phyloP scores from a whole-genome alignment of 2,888 invertebrate species.

The Drosophila maculinotata region DNA sequence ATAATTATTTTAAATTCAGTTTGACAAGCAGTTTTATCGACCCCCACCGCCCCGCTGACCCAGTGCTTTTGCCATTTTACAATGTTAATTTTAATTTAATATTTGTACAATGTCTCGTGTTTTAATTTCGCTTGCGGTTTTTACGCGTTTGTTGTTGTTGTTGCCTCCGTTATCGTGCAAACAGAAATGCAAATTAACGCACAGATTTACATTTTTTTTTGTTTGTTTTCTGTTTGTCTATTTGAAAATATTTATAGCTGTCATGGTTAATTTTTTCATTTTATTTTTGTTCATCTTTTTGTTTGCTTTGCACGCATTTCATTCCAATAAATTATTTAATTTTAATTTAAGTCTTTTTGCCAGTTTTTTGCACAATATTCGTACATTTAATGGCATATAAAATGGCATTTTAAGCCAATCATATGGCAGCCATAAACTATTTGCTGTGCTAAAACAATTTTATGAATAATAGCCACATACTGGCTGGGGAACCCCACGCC shows the following conservation, averaged over 20 bases:
- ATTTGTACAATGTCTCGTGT: slow-evolving; percentile 74
- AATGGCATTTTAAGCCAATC: slow-evolving; percentile 55
- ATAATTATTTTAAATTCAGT: slow-evolving; percentile 81
- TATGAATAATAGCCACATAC: slow-evolving; percentile 6
- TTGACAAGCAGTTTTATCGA: slow-evolving; percentile 68
- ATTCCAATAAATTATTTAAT: slow-evolving; percentile 74
- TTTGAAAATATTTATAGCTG: slow-evolving; percentile 76
- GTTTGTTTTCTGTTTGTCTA: slow-evolving; percentile 44
- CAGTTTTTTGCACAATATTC: slow-evolving; percentile 27
- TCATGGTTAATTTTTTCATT: slow-evolving; percentile 50
- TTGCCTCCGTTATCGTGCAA: slow-evolving; percentile 66
- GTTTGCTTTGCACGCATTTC: slow-evolving; percentile 50
- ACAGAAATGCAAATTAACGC: slow-evolving; percentile 81
- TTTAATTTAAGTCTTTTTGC: slow-evolving; percentile 42
- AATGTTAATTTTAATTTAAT: slow-evolving; percentile 76
- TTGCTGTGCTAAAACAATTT: slow-evolving; percentile 29
- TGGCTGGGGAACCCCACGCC: neutral
- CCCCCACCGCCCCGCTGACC: neutral
- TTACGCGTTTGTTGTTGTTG: slow-evolving; percentile 44
- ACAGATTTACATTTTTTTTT: slow-evolving; percentile 56
- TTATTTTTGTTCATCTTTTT: slow-evolving; percentile 23
- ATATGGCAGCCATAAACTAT: slow-evolving; percentile 56
- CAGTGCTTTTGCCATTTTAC: slow-evolving; percentile 31
- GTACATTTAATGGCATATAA: slow-evolving; percentile 53
- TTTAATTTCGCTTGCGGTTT: slow-evolving; percentile 68